These are phyloP conservation scores for Pseudochirops cupreus DNA, from an alignment of 2,797 vertebrate species.

Conservation along the genomic window DNA sequence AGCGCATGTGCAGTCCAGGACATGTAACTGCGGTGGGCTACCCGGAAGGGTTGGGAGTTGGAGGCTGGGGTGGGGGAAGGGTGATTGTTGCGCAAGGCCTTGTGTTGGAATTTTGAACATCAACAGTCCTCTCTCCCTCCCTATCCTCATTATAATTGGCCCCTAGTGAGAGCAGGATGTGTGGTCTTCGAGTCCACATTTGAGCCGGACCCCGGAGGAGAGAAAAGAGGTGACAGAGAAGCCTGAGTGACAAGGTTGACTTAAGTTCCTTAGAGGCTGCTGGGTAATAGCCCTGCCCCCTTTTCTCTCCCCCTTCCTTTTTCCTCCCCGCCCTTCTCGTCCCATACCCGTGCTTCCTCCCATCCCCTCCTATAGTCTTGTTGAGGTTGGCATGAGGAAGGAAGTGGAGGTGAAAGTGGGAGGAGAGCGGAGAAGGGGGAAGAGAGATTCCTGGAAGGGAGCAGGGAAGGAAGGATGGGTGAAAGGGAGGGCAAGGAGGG, in stretches of 20 bases:
- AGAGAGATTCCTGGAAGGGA: no score
- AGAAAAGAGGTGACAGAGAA: neutral
- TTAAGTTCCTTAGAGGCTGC: neutral
- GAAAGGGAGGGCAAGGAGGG: neutral
- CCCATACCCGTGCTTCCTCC: neutral
- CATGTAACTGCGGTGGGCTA: neutral
- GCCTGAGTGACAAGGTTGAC: neutral
- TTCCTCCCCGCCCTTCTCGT: no score
- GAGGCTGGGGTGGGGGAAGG: neutral
- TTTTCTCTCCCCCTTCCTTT: neutral
- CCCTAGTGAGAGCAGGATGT: neutral
- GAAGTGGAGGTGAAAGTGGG: neutral
- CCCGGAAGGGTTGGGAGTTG: rapidly evolving
- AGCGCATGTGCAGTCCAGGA: neutral
- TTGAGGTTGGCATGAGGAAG: neutral
- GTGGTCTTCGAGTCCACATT: neutral
- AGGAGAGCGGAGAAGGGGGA: no score
- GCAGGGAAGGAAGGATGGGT: neutral
- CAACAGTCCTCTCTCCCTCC: neutral
- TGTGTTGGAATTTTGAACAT: neutral
- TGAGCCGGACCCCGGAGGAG: neutral
- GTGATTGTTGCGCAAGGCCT: neutral
- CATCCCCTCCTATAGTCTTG: neutral
- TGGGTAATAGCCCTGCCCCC: neutral
- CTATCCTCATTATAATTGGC: neutral